Evolutionary conservation across 2,113 vertebrate species (phyloP).

Genomic region (Myrmophylax atrothorax): DNA sequence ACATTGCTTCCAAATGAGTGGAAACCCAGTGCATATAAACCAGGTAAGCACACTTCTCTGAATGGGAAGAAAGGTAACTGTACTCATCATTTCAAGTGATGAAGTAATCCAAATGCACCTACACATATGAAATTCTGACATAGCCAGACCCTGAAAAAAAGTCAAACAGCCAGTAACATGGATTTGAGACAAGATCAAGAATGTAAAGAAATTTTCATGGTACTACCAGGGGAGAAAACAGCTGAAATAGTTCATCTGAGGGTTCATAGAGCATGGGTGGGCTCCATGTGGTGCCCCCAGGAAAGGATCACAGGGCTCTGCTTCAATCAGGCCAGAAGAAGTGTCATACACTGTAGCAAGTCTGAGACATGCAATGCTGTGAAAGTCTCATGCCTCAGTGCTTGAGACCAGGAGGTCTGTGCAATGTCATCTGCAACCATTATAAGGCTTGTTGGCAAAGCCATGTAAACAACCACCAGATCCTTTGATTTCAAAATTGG

Average conservation of each 20-base stretch:
- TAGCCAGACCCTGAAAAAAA: background rate
- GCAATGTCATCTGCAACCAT: background rate
- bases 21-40: background rate
- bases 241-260: background rate
- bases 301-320: background rate
- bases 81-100: background rate
- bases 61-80: background rate
- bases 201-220: background rate
- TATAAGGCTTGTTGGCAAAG: background rate
- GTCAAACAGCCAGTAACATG: background rate
- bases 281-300: background rate
- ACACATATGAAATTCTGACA: background rate
- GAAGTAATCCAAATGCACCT: background rate
- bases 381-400: background rate
- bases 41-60: background rate
- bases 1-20: background rate
- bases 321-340: background rate
- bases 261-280: accelerated
- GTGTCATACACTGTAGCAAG: background rate
- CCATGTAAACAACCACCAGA: background rate
- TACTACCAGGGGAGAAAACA: background rate
- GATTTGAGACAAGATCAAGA: background rate
- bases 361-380: background rate
- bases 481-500: background rate
- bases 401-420: background rate